Evolutionary conservation across 2,888 invertebrate species (phyloP), one percentile per base, ranked within the genome.

Genomic region (Scelioninae gen. 1): DNA sequence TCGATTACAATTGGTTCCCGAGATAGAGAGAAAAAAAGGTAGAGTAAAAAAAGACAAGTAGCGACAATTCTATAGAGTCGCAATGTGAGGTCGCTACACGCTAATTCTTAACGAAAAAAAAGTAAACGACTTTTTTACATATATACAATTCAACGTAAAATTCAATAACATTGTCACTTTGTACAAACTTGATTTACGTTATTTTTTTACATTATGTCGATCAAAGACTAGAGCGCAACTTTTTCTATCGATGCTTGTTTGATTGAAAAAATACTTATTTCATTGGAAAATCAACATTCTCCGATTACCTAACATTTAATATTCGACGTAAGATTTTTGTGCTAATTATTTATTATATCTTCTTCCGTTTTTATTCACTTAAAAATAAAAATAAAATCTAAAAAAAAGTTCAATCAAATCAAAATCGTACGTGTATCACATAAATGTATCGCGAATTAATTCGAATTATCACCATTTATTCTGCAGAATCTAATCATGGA

Each of bases 1-100:
- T 79, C 78, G 58, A 79, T 72, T 79, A 79, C 34, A 72, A 78
- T 72, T 79, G 65, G 49, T 79, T 79, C 58, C 32, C 71, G 43
- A 38, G 60, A 56, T 6, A 56, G 13, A 68, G 53, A 75, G 55
- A 60, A 53, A 53, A 23, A 60, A 49, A 53, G 23, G 38, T 5
- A 58, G 47, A 60, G 23, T 31, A 8, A 43, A 62, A 56, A 63
- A 31, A 16, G 16, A 29, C 31, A 34, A 62, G 29, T 8, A 38
- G 47, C 43, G 56, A 60, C 32, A 29, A n/a, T 47, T 53, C 5
- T 23, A 16, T 29, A 38, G 56, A 15, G 53, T 68, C 62, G 53
- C 66, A 43, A 32, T 29, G 23, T 63, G 69, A 55, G 56, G 77
- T 69, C 69, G 63, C 77, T 47, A 63, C 77, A 16, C 32, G 10